Percentiles rank a stretch among this genome's conserved stretches.
Conservation (phyloP, 23 tunicate species). For the Ciona savignyi region DNA sequence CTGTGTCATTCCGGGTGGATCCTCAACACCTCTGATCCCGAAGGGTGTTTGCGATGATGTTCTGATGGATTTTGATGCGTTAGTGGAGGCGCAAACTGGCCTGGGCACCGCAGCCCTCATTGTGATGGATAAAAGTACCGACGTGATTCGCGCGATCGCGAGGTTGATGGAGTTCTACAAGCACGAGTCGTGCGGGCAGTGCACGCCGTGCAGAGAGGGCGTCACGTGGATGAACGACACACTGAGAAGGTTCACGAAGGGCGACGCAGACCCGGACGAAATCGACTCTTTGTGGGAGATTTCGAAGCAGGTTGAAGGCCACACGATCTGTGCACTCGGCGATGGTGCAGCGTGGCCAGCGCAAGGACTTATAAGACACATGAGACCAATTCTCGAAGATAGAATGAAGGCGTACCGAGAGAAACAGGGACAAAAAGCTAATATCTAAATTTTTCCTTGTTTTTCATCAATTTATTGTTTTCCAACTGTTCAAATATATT, state of each 20-base stretch:
- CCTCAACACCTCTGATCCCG: constrained; percentile 96
- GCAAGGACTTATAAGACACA: constrained; percentile 92
- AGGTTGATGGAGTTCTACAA: constrained; percentile 97
- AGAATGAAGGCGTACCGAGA: constrained; percentile 62
- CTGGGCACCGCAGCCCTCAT: constrained; percentile 97
- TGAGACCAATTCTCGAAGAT: constrained; percentile 90
- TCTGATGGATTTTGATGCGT: constrained; percentile 96
- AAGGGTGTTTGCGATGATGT: constrained; percentile 92
- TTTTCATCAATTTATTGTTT: background rate
- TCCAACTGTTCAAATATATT: too few relatives aligned
- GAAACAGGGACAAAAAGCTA: constrained; percentile 24
- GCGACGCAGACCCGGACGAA: constrained; percentile 94
- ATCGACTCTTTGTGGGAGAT: constrained; percentile 98
- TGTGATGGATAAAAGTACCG: constrained; percentile 97
- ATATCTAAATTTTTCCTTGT: constrained; percentile 1
- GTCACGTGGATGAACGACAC: constrained; percentile 99
- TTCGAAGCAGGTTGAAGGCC: constrained; percentile 97
- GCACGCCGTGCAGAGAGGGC: constrained; percentile 98
- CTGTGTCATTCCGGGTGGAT: constrained; percentile 96
- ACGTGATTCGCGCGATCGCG: constrained; percentile 79
- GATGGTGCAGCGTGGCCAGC: constrained; percentile 99
- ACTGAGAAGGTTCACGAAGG: constrained; percentile 47
- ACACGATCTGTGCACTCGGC: constrained; percentile 95
- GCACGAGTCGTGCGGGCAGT: constrained; percentile 98
- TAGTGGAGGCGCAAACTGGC: constrained; percentile 82